Evolutionary conservation across 2,113 vertebrate genomes (phyloP), one percentile per base, ranked within the genome.

Genomic region (Struthio camelus): DNA sequence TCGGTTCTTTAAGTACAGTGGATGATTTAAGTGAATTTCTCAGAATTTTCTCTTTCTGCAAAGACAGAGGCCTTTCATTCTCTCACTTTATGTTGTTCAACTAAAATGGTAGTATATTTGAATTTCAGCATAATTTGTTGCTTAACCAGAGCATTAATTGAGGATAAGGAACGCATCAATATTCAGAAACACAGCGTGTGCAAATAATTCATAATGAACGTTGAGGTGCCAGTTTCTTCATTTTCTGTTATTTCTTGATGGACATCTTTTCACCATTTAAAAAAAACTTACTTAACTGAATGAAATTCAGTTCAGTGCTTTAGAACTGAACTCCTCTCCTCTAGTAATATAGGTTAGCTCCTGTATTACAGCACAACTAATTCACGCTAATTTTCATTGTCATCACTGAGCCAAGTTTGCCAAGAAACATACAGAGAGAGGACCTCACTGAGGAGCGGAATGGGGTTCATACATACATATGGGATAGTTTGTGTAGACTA

Each of bases 191-290:
- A 2, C 36, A 23, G 6, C 30, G 24, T 69, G 16, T 25, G 42
- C 61, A 79, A 61, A 42, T 76, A 86, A 40, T 58, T 88, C 14
- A 11, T 61, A 75, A 44, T 89, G 91, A 79, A 85, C 67, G 20
- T 14, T 51, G 48, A 30, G 10, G 30, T 56, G 53, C 38, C 24
- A 30, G 23, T 28, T 90, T 90, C 53, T 92, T 85, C 0, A 8
- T 88, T 94, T 92, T 50, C 32, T 80, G 22, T 54, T 92, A 34
- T 16, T 92, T 79, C 56, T 79, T 92, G 17, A 22, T 64, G 51
- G 54, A 24, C n/a, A 23, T 77, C 18, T 89, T 51, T 84, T 88
- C 1, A 6, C n/a, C 0, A 0, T 85, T 91, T 71, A 40, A 79
- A 72, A 22, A 27, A 71, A 50, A n/a, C n/a, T 0, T 0, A 54